Conservation (phyloP, 1,140 invertebrate species). For the Dendrolimus kikuchii region DNA sequence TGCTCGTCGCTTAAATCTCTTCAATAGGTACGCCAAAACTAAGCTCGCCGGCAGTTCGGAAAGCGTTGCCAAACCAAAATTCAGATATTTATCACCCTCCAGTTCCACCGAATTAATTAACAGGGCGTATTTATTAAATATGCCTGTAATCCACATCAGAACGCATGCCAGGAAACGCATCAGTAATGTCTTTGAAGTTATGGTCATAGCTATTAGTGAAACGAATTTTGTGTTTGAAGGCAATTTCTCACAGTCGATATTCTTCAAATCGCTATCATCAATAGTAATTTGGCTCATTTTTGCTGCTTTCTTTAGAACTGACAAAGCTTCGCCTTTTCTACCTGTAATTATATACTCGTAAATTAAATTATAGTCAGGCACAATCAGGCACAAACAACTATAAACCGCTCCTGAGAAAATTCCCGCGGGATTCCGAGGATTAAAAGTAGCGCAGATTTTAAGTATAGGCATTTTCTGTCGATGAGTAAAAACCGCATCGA, state of each 20-base stretch:
- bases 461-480: too few relatives aligned
- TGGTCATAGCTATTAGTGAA: slow-evolving; percentile 18
- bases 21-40: slow-evolving; percentile 52
- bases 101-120: slow-evolving; percentile 84
- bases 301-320: slow-evolving; percentile 36
- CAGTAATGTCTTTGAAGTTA: slow-evolving; percentile 29
- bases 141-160: slow-evolving; percentile 80
- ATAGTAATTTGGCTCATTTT: slow-evolving; percentile 29
- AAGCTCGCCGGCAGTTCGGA: slow-evolving; percentile 81
- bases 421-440: too few relatives aligned
- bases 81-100: slow-evolving; percentile 78
- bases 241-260: slow-evolving; percentile 28
- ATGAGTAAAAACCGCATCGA: too few relatives aligned
- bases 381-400: too few relatives aligned
- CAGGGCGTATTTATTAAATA: slow-evolving; percentile 85
- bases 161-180: slow-evolving; percentile 72
- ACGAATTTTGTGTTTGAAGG: slow-evolving; percentile 11
- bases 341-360: slow-evolving; percentile 73
- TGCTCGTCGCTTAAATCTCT: slow-evolving; percentile 36
- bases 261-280: slow-evolving; percentile 19
- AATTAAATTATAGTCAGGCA: too few relatives aligned
- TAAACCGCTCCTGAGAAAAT: too few relatives aligned
- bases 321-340: slow-evolving; percentile 29
- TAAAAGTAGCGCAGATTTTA: too few relatives aligned
- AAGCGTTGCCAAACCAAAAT: slow-evolving; percentile 77